Evolutionary conservation across 2,797 vertebrate genomes (phyloP), one percentile per base, ranked within the genome.

Genomic region (Cyclopterus lumpus): DNA sequence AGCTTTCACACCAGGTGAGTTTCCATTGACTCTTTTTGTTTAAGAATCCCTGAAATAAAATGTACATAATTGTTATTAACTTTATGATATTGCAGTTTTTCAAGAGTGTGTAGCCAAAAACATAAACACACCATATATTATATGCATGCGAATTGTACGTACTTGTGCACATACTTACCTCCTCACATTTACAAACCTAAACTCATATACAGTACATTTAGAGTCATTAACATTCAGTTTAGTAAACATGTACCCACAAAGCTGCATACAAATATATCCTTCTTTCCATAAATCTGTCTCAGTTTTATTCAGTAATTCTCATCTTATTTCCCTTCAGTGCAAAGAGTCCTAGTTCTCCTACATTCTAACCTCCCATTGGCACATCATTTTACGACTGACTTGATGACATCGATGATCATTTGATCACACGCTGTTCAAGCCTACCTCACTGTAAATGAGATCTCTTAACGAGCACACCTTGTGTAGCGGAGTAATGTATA

Each of bases 1-100:
- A 93, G 97, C 98, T 34, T 95, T 99, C 82, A 97, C 98, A 32
- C 93, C 96, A 88, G 98, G 98, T 98, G 81, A 92, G 92, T 58
- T 57, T 22, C 62, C 1, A 11, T 14, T n/a, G 12, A 24, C 6
- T 30, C 30, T 14, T 30, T 54, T 15, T 15, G 53, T 54, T 54
- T 54, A 54, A 36, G 1, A 20, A 14, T 6, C n/a, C 20, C 10
- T 3, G 8, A 10, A n/a, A n/a, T 36, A 53, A 6, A 6, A 24
- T 53, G 22, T 24, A 53, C 22, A 24, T 53, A 22, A 53, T 24
- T 12, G 22, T 4, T 6, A 28, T 14, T 60, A 26, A 46, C 8
- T 58, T 32, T 30, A 32, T 9, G 15, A 32, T 34, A 20, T 58
- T 6, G 5, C 22, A 44, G 32, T 40, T 71, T 72, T 60, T 30